These are phyloP conservation scores for Lysiphlebus fabarum DNA, from an alignment of 1,140 invertebrate species.

Conservation along the genomic window DNA sequence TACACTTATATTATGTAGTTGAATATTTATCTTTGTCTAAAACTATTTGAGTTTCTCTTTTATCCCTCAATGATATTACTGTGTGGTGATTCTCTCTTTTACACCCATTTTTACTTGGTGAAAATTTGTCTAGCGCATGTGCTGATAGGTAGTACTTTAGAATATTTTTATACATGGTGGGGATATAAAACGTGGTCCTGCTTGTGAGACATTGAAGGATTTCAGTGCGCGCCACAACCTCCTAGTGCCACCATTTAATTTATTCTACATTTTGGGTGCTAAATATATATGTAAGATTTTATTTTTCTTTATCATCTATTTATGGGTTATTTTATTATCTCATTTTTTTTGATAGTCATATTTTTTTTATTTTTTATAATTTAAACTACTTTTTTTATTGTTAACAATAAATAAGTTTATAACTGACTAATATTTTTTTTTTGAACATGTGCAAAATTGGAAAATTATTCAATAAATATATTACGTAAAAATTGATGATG, in stretches of 20 bases:
- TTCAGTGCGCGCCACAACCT: slow-evolving; percentile 49
- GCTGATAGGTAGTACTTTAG: slow-evolving; percentile 3
- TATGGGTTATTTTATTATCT: too few species aligned
- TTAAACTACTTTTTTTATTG: too few species aligned
- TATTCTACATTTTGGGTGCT: neutral
- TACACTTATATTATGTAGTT: neutral
- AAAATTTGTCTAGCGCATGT: slow-evolving; percentile 11
- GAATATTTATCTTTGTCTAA: slow-evolving; percentile 18
- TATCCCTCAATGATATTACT: too few species aligned
- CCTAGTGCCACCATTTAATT: slow-evolving; percentile 32
- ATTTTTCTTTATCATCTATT: neutral
- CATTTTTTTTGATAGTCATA: too few species aligned
- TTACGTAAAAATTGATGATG: too few species aligned
- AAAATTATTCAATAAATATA: too few species aligned
- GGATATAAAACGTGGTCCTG: slow-evolving; percentile 37
- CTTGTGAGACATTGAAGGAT: slow-evolving; percentile 5
- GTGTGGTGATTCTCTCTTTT: neutral
- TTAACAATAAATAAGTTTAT: too few species aligned
- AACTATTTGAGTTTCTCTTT: neutral
- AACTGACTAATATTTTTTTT: too few species aligned
- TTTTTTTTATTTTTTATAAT: too few species aligned
- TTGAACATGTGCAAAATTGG: too few species aligned
- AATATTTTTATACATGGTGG: slow-evolving; percentile 27
- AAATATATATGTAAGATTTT: neutral
- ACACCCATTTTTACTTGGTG: slow-evolving; percentile 4